These are phyloP conservation scores for Gallinago nigripennis DNA, from an alignment of 2,797 vertebrate species.

Conservation along the genomic window DNA sequence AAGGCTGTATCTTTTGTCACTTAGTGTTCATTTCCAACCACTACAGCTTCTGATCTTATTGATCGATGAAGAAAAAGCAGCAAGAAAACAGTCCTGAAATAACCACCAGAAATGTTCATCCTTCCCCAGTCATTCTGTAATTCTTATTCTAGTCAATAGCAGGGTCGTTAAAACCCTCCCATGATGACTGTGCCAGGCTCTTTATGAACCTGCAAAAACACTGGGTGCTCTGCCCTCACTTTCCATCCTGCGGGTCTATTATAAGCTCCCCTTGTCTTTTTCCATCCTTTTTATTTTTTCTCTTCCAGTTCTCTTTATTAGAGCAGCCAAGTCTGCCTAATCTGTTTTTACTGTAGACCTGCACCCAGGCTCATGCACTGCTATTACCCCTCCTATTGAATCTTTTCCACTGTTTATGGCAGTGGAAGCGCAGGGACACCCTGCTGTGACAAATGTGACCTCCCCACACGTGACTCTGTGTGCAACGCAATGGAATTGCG, in stretches of 20 bases:
- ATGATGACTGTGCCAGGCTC: neutral
- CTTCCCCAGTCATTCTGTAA: constrained; percentile 19
- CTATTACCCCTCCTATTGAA: neutral
- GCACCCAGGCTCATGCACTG: neutral
- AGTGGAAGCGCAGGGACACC: neutral
- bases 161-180: neutral
- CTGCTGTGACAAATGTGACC: neutral
- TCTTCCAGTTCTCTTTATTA: neutral
- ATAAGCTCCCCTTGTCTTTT: neutral
- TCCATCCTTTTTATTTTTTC: neutral
- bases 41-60: constrained; percentile 40
- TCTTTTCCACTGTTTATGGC: neutral
- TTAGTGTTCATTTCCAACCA: neutral
- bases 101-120: neutral
- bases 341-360: neutral
- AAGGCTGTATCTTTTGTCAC: constrained; percentile 27
- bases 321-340: neutral
- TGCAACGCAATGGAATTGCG: accelerated
- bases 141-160: neutral
- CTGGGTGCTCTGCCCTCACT: neutral
- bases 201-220: neutral
- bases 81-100: neutral
- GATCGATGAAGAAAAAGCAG: constrained; percentile 27
- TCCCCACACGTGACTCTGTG: accelerated
- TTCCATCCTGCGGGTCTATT: neutral